These are phyloP conservation scores for Malacosoma neustria DNA, from an alignment of 2,888 invertebrate genomes.

Conservation along the genomic window DNA sequence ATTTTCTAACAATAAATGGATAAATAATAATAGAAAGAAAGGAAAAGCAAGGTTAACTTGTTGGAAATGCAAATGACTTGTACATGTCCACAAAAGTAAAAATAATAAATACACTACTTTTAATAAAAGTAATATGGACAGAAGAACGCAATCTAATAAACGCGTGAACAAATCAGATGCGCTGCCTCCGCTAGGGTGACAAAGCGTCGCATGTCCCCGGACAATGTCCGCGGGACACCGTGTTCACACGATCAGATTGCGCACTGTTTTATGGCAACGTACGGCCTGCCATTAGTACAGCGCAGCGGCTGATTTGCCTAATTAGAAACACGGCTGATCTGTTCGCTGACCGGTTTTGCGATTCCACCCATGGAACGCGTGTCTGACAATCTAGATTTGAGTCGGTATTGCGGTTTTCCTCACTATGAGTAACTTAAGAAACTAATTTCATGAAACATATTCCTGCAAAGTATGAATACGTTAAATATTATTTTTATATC, in stretches of 20 bases:
- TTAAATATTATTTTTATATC: too few species aligned
- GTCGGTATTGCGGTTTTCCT: slow-evolving; percentile 1
- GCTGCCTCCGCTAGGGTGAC: slow-evolving; percentile 52
- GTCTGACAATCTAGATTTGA: slow-evolving; percentile 33
- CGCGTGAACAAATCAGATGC: slow-evolving; percentile 18
- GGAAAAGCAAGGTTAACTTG: too few species aligned
- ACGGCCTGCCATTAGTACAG: slow-evolving; percentile 54
- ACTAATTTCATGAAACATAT: not conserved
- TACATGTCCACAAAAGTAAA: too few species aligned
- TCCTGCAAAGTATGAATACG: too few species aligned
- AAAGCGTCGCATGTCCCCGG: slow-evolving; percentile 63
- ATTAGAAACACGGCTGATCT: slow-evolving; percentile 57
- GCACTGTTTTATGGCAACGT: slow-evolving; percentile 54
- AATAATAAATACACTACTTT: too few species aligned
- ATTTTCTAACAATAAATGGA: too few species aligned
- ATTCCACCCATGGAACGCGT: slow-evolving; percentile 10
- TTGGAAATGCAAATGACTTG: too few species aligned
- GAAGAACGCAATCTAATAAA: slow-evolving; percentile 1
- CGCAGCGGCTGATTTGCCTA: slow-evolving; percentile 61
- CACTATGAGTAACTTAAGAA: not conserved
- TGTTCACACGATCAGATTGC: slow-evolving; percentile 72
- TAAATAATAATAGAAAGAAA: too few species aligned
- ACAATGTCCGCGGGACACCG: slow-evolving; percentile 53
- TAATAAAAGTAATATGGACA: not conserved
- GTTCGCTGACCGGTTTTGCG: slow-evolving; percentile 37